Conservation (phyloP, 2,888 invertebrate genomes). For the Dinocampus coccinellae region DNA sequence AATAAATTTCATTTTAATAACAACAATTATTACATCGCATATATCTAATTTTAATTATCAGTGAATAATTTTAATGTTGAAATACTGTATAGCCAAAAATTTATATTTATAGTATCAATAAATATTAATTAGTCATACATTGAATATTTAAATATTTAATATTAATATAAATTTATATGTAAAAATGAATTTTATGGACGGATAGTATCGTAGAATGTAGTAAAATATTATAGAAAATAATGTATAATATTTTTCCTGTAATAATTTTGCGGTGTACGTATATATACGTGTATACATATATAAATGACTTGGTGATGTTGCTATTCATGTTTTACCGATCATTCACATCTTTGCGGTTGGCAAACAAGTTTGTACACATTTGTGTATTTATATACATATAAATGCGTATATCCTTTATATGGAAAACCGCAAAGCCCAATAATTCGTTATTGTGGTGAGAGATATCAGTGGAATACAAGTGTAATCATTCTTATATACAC, state of each 20-base stretch:
- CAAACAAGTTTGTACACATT: conserved; percentile 3
- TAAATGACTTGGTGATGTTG: conserved; percentile 5
- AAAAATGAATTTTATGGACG: too few relatives aligned
- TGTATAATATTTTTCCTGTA: too few relatives aligned
- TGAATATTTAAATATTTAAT: not conserved
- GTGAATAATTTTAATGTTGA: not conserved
- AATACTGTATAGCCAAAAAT: not conserved
- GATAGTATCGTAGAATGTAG: too few relatives aligned
- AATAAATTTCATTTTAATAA: conserved; percentile 16
- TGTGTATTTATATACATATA: not conserved
- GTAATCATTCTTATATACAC: not conserved
- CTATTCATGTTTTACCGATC: conserved; percentile 12
- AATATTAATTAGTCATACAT: not conserved
- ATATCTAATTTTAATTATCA: not conserved
- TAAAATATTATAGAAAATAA: too few relatives aligned
- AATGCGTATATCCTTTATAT: not conserved
- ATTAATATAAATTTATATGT: too few relatives aligned
- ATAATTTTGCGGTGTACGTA: not conserved
- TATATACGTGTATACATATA: not conserved
- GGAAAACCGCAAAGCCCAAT: conserved; percentile 20
- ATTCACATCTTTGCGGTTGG: conserved; percentile 16
- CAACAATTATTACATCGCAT: not conserved
- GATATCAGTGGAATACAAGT: conserved; percentile 1
- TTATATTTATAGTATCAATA: too few relatives aligned
- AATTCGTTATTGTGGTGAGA: conserved; percentile 17